Evolutionary conservation across 2,797 vertebrate species (phyloP), one percentile per base, ranked within the genome.

Genomic region (Anabacerthia variegaticeps): DNA sequence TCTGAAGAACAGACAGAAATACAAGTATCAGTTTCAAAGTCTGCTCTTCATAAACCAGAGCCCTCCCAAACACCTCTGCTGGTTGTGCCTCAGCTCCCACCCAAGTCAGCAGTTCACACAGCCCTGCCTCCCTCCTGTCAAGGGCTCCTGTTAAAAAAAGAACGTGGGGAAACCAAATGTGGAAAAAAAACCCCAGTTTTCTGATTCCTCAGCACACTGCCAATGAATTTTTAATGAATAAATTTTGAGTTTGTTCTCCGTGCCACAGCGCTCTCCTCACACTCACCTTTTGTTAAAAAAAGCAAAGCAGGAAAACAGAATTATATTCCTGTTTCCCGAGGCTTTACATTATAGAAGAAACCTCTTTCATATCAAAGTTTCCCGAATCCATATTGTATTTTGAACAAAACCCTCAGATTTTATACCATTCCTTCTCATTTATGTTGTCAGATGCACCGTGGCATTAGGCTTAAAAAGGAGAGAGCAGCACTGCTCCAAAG

Each of bases 391-490:
- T 75, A 41, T 7, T 65, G 52, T 68, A 72, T 73, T 87, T 79
- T 49, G 51, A 88, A 93, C 28, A 72, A 85, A 88, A 15, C 23
- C n/a, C 55, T 89, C 54, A 43, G 76, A 91, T 85, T 91, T 94
- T 65, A 72, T 12, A 67, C 62, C 0, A 0, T 77, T 74, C 32
- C 43, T 87, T 93, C 44, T 80, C 81, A 86, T 93, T 93, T 92
- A 26, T 51, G 32, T 74, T 95, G 88, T 93, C 85, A 90, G 72
- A 89, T 52, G 49, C 63, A 92, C 62, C 10, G 0, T 89, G 85
- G 67, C 76, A 91, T 81, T 79, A 79, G 68, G 82, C 67, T 95
- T 93, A 85, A 91, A 93, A 92, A 75, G 56, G 18, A 92, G 65
- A 85, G 86, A 95, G 69, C 68, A 66, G 52, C 55, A 34, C 49